A percentile compares a stretch with the other conserved stretches of the same genome.
These are phyloP conservation scores for Tigriopus japonicus DNA, from an alignment of 1,140 invertebrate genomes.

Conservation along the genomic window DNA sequence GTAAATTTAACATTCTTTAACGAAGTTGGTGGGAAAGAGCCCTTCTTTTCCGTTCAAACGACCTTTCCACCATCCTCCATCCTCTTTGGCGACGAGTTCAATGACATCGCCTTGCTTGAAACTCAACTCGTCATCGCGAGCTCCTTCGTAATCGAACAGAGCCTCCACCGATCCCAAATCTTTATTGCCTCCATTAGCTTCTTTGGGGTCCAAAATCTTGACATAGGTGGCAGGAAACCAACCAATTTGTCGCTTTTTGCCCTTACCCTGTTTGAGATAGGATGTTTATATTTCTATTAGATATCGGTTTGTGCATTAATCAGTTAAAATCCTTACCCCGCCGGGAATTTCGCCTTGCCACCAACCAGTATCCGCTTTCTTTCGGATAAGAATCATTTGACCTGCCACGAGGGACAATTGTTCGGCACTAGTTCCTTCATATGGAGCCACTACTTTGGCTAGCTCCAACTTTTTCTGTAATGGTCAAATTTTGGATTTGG, in stretches of 20 bases:
- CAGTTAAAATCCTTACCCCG: not conserved
- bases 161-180: slow-evolving; percentile 29
- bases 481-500: not conserved
- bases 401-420: slow-evolving; percentile 74
- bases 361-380: slow-evolving; percentile 91
- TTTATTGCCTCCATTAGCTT: slow-evolving; percentile 18
- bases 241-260: slow-evolving; percentile 80
- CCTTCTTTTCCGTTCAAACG: slow-evolving; percentile 67
- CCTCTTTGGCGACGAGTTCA: slow-evolving; percentile 63
- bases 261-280: slow-evolving; percentile 44
- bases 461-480: slow-evolving; percentile 52
- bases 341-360: slow-evolving; percentile 97
- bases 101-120: slow-evolving; percentile 89
- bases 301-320: not conserved
- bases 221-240: slow-evolving; percentile 97
- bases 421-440: slow-evolving; percentile 66
- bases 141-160: slow-evolving; percentile 73
- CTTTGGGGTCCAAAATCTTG: slow-evolving; percentile 40
- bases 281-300: too few relatives aligned
- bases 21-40: slow-evolving; percentile 81
- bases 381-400: slow-evolving; percentile 86
- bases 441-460: slow-evolving; percentile 67
- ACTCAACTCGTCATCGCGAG: slow-evolving; percentile 80
- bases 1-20: slow-evolving; percentile 29
- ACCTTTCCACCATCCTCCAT: slow-evolving; percentile 89